A percentile compares a stretch with the other conserved stretches of the same genome.
Evolutionary conservation across 2,113 vertebrate species (phyloP).

Genomic region (Platichthys stellatus): DNA sequence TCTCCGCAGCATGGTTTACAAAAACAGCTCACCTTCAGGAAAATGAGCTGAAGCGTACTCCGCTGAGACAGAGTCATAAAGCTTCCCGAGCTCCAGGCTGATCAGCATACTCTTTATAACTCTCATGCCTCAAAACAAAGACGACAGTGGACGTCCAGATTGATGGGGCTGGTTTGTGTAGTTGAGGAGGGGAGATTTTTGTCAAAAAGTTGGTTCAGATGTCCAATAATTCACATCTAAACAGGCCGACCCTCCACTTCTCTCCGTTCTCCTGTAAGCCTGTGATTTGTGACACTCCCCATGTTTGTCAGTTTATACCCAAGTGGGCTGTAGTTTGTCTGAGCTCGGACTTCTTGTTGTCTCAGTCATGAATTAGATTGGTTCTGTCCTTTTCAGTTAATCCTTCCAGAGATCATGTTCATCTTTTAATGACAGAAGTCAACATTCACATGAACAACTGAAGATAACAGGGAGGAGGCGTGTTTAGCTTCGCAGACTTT

Average conservation of each 20-base stretch:
- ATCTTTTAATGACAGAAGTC: conserved; percentile 10
- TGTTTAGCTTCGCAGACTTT: background rate
- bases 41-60: conserved; percentile 39
- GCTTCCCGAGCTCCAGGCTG: conserved; percentile 4
- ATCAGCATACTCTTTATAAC: conserved; percentile 35
- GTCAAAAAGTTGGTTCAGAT: conserved; percentile 42
- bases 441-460: background rate
- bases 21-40: conserved; percentile 27
- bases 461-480: background rate
- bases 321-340: conserved; percentile 40
- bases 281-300: conserved; percentile 51
- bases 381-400: conserved; percentile 29
- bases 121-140: conserved; percentile 29
- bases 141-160: conserved; percentile 14
- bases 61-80: conserved; percentile 27
- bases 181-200: conserved; percentile 18
- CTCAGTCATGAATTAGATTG: conserved; percentile 33
- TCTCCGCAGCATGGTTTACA: conserved; percentile 1
- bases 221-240: conserved; percentile 47
- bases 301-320: conserved; percentile 42
- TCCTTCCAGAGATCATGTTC: conserved; percentile 19
- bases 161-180: conserved; percentile 16
- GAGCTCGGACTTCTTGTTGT: conserved; percentile 13
- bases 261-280: conserved; percentile 28
- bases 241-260: conserved; percentile 8